Base-by-base conservation (phyloP, 2,113 vertebrate genomes). In the Leucopsar rothschildi region DNA sequence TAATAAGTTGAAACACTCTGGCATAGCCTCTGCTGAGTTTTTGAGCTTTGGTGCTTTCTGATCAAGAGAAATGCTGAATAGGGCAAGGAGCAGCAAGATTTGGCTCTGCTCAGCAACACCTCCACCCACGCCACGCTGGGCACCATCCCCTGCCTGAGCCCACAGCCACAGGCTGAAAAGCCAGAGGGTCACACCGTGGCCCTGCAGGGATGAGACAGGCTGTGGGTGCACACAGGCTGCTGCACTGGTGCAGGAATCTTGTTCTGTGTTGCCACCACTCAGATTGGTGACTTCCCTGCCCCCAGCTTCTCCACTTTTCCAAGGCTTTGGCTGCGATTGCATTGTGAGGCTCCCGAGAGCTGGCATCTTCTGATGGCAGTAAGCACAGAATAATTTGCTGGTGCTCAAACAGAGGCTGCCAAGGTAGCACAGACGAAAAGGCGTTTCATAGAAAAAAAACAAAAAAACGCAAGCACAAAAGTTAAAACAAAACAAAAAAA, bases 161-260 rank as follows among this genome's bases (percentile, higher is more conserved):
- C 28, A 23, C 21, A 76, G 23, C 25, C 40, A 6, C 0, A 0
- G 57, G 6, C 17, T 84, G 59, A 33, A 90, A 82, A 72, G 11
- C 40, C 23, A 71, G 40, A 68, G 28, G 15, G 12, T 52, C 40
- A 5, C 11, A 6, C 0, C 0, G 0, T 17, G 10, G 28, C 8
- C 44, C 37, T 40, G 20, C 23, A 90, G 63, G 19, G 22, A 11
- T 37, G 22, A 40, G 40, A 28, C 0, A 10, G 20, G 29, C 35
- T 61, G 44, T 4, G 11, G 31, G 22, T 7, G 11, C 1, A 4
- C 33, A 55, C 18, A 50, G 14, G 20, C 17, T 55, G 9, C 40
- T 57, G 55, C 27, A 17, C 10, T 29, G 57, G 6, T 76, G 37
- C 12, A 66, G 56, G 28, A 33, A 39, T 10, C 71, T 73, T 73